phyloP scores from a whole-genome alignment of 2,888 invertebrate species.

The Allophyes oxyacanthae region DNA sequence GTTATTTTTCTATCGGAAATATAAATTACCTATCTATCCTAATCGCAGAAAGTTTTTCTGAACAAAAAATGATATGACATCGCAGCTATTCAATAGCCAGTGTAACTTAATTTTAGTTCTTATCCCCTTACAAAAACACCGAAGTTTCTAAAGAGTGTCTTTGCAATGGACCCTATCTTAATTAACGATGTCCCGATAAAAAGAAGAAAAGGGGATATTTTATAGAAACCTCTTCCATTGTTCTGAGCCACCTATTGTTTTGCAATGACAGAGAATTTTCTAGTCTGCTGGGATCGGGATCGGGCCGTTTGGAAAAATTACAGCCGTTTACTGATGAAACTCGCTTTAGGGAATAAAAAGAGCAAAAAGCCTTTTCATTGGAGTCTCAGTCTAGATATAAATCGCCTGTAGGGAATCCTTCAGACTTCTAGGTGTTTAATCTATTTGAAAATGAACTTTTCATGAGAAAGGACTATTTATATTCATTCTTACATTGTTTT shows the following conservation, averaged over 20 bases:
- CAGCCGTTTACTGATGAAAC: conserved; percentile 30
- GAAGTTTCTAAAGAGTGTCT: conserved; percentile 51
- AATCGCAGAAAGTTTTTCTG: conserved; percentile 1
- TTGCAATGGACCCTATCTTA: conserved; percentile 49
- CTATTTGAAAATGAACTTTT: no score
- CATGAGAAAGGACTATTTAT: no score
- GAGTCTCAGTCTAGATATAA: not conserved
- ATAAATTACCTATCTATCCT: not conserved
- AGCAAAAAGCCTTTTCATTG: conserved; percentile 13
- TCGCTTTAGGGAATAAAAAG: conserved; percentile 25
- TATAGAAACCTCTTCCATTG: conserved; percentile 49
- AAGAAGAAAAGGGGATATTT: conserved; percentile 50
- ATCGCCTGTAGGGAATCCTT: not conserved
- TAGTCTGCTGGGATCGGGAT: conserved; percentile 41
- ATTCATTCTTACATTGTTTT: no score
- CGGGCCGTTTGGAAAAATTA: conserved; percentile 42
- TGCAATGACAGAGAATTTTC: conserved; percentile 52
- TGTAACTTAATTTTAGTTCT: conserved; percentile 38
- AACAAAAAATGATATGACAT: conserved; percentile 9
- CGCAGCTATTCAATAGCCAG: conserved; percentile 12
- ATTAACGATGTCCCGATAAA: conserved; percentile 58
- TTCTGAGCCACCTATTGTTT: conserved; percentile 52
- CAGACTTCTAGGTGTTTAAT: no score
- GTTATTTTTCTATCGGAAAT: not conserved
- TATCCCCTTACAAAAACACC: conserved; percentile 33